Conservation (phyloP, 2,113 vertebrate species). For the Dromiciops gliroides region DNA sequence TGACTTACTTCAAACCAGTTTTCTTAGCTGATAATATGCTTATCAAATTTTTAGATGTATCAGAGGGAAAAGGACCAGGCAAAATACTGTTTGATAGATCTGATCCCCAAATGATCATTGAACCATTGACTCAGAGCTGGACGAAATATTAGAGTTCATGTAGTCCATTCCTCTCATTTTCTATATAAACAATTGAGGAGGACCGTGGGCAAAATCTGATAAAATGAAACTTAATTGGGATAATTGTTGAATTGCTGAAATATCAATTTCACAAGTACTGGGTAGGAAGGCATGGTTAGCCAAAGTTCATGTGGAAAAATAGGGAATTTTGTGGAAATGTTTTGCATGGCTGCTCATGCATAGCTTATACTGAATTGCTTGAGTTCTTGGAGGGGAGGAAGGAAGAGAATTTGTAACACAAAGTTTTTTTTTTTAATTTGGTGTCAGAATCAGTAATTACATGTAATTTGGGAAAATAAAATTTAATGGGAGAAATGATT, state of each 20-base stretch:
- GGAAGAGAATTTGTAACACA: too few relatives aligned
- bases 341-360: too few relatives aligned
- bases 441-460: too few relatives aligned
- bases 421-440: too few relatives aligned
- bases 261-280: background rate
- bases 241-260: background rate
- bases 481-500: too few relatives aligned
- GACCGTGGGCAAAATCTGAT: background rate
- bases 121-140: background rate
- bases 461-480: too few relatives aligned
- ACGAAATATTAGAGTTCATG: background rate
- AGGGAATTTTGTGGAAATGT: background rate
- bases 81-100: background rate
- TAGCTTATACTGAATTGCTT: too few relatives aligned
- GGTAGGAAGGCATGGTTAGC: background rate
- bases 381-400: too few relatives aligned
- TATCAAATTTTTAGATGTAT: background rate
- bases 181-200: background rate
- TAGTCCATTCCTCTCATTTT: background rate
- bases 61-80: background rate
- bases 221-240: background rate
- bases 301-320: background rate
- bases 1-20: background rate
- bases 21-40: background rate
- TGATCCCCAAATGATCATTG: background rate